Evolutionary conservation across 37 sponge, comb jelly and placozoan genomes (phyloP).

Genomic region (Petrosia ficiformis): DNA sequence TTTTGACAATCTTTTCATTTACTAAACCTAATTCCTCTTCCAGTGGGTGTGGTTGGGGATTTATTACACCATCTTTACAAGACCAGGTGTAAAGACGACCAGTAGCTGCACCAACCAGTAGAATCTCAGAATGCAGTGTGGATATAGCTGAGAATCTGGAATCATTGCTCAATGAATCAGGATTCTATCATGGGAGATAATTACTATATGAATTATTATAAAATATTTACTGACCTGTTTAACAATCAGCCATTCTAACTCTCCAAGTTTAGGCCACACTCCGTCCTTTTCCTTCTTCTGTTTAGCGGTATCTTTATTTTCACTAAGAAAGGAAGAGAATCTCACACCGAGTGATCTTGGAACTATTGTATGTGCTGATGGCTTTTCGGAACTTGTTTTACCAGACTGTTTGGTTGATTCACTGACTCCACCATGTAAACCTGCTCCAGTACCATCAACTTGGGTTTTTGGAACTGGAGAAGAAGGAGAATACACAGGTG

Average conservation of each 20-base stretch:
- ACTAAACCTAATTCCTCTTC: conserved; percentile 35
- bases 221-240: conserved; percentile 46
- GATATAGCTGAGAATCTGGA: conserved; percentile 49
- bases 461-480: neutral
- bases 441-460: neutral
- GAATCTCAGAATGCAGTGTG: conserved; percentile 72
- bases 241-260: conserved; percentile 31
- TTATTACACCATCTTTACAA: conserved; percentile 16
- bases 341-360: neutral
- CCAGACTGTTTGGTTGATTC: neutral
- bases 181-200: conserved; percentile 21
- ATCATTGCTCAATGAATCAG: conserved; percentile 10
- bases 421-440: neutral
- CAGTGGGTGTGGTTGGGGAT: conserved; percentile 56
- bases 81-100: conserved; percentile 70
- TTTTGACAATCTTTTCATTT: conserved; percentile 36
- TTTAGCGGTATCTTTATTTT: too few relatives aligned
- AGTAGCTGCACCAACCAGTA: conserved; percentile 39
- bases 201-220: neutral
- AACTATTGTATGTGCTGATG: neutral
- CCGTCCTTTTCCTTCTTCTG: conserved; percentile 2
- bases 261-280: conserved; percentile 44
- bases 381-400: neutral
- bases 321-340: too few relatives aligned
- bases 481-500: neutral